Base-by-base conservation (phyloP, 2,888 invertebrate species). In the Drymonia ruficornis region DNA sequence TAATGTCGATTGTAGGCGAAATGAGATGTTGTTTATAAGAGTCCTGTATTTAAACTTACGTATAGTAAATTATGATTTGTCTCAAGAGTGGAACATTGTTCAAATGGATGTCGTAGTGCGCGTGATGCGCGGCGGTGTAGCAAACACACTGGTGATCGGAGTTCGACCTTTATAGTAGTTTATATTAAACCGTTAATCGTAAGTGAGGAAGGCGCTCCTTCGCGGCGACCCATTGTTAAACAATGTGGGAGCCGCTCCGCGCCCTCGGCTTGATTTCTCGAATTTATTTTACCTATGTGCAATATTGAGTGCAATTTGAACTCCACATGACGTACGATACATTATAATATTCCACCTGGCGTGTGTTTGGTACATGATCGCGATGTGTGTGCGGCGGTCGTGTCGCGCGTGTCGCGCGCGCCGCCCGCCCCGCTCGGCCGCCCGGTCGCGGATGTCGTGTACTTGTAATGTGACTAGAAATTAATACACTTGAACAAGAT, bases 41-140 rank as follows among this genome's bases (percentile, higher is more conserved):
- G 47, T 47, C 34, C 12, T n/a, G 16, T 47, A 34, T 47, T 47
- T 47, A 47, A 47, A 46, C 29, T 46, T 46, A 29, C 46, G 29
- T 29, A 16, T 46, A 46, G 29, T 46, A 29, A 46, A 46, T 46
- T 46, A 46, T 46, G 29, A 29, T 46, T 46, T 46, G 28, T 46
- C 46, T 46, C 28, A 46, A 46, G 29, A 29, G 46, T 19, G 43
- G 15, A 46, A 29, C 46, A 15, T 43, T 43, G 46, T 46, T 29
- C 29, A 29, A 29, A 46, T 29, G 46, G 15, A 29, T 46, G 29
- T 31, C 18, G 34, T 34, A 34, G 34, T 47, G 29, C 9, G 7
- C 9, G 9, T 28, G 9, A 5, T 28, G 29, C 15, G 28, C 29
- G n/a, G 46, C 11, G n/a, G 8, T 29, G 29, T 29, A 15, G 5